Evolutionary conservation across 2,113 vertebrate genomes (phyloP), one percentile per base, ranked within the genome.

Genomic region (Oryzias curvinotus): DNA sequence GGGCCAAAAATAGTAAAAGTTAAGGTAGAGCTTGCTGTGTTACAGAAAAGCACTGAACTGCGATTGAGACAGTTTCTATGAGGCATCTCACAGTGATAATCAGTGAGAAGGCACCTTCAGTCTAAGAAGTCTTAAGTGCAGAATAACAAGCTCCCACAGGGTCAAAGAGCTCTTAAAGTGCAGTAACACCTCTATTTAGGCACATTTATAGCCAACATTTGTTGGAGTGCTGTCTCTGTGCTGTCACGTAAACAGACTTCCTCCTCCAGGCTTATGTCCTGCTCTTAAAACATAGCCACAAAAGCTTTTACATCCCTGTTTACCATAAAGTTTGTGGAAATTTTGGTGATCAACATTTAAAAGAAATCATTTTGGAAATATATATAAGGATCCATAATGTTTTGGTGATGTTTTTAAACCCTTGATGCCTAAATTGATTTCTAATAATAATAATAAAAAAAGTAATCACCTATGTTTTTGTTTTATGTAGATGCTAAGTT

Each of bases 1-100:
- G 49, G 51, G 57, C 85, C 84, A 83, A 87, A 89, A 70, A 88
- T 83, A 85, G 87, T 72, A 60, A 81, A 66, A 78, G 68, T 62
- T 67, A 80, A 56, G 57, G 75, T 44, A 16, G 67, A 78, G 63
- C 57, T 26, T 70, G 61, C 59, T 58, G 53, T 60, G 68, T 64
- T 73, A 71, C 75, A 75, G 62, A 56, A 47, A 73, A 73, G 51
- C 65, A 55, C 47, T 7, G 17, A 73, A 14, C 63, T 72, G 66
- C 57, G 50, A 68, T 56, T 47, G 30, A 54, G 14, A 42, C 57
- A 44, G 48, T 48, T 70, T 52, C 64, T 47, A 52, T 48, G 66
- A 62, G 77, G 73, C 67, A 56, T 57, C 61, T 65, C 53, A 78
- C n/a, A 0, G 60, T 18, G 5, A 45, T 52, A 69, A 44, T 52